Conservation (phyloP, 2,888 invertebrate genomes). For the Emesis furor region DNA sequence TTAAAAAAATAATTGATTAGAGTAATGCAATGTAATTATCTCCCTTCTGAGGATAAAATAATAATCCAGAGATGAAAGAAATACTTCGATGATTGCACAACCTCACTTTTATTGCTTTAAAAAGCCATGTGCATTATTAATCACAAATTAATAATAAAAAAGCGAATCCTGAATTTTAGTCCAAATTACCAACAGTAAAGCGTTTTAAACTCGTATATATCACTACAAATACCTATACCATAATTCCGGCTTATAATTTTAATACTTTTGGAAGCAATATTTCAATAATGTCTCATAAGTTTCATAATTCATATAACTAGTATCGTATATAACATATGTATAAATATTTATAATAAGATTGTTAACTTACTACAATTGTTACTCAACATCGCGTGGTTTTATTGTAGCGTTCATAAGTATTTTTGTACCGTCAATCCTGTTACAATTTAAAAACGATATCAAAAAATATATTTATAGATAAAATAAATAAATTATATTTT, state of each 20-base stretch:
- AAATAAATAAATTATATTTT: constrained; percentile 14
- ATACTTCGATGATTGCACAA: constrained; percentile 82
- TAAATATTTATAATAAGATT: constrained; percentile 86
- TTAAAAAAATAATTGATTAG: not conserved
- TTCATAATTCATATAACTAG: constrained; percentile 83
- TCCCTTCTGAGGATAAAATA: not conserved
- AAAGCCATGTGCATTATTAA: constrained; percentile 40
- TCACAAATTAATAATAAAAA: constrained; percentile 57
- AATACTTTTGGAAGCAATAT: constrained; percentile 88
- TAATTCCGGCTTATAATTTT: constrained; percentile 81
- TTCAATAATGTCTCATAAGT: constrained; percentile 87
- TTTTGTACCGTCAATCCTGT: constrained; percentile 30
- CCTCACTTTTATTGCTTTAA: constrained; percentile 66
- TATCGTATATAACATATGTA: constrained; percentile 90
- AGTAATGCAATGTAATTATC: constrained; percentile 12
- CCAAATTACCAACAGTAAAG: constrained; percentile 10
- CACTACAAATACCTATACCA: constrained; percentile 68
- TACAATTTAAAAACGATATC: constrained; percentile 34
- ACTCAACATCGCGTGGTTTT: constrained; percentile 42
- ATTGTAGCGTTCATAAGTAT: constrained; percentile 28
- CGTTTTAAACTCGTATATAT: constrained; percentile 24
- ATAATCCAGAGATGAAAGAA: not conserved
- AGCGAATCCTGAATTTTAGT: constrained; percentile 10
- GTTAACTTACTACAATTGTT: constrained; percentile 88
- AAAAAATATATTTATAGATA: constrained; percentile 42